Conservation (phyloP, 2,888 invertebrate genomes). For the Orgyia antiqua region DNA sequence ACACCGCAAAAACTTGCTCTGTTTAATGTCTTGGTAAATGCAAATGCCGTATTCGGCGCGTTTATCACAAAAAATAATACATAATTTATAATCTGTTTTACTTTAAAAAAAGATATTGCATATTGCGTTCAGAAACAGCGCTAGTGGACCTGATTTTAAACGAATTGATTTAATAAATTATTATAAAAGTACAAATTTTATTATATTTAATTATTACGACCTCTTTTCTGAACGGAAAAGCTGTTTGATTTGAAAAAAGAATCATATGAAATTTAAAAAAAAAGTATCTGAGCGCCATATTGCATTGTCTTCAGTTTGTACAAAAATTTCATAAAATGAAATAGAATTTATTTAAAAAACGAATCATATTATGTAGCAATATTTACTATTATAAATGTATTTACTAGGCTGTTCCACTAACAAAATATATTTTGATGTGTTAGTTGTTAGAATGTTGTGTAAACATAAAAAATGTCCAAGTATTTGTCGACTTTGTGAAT, state of each 20-base stretch:
- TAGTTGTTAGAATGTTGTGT: too few relatives aligned
- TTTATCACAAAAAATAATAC: constrained; percentile 32
- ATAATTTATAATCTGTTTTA: constrained; percentile 30
- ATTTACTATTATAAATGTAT: constrained; percentile 25
- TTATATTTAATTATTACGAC: constrained; percentile 8
- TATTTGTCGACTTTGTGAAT: too few relatives aligned
- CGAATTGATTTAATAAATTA: constrained; percentile 6
- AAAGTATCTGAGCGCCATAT: not conserved
- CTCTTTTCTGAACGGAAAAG: constrained; percentile 1
- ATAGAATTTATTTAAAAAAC: constrained; percentile 21
- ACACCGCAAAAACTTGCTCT: constrained; percentile 18
- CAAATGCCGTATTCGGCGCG: constrained; percentile 42
- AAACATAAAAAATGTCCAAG: too few relatives aligned
- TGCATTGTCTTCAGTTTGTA: constrained; percentile 14
- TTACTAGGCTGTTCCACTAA: constrained; percentile 31
- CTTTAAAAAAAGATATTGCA: constrained; percentile 8
- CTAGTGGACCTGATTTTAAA: constrained; percentile 17
- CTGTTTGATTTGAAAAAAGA: constrained; percentile 4
- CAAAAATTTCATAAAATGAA: constrained; percentile 20
- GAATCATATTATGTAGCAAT: constrained; percentile 21
- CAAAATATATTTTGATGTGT: constrained; percentile 13
- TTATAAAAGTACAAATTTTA: constrained; percentile 20
- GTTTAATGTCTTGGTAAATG: constrained; percentile 31
- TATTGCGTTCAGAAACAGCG: constrained; percentile 12
- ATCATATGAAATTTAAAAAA: not conserved